Evolutionary conservation across 2,797 vertebrate genomes (phyloP).

Genomic region (Microchirus variegatus): DNA sequence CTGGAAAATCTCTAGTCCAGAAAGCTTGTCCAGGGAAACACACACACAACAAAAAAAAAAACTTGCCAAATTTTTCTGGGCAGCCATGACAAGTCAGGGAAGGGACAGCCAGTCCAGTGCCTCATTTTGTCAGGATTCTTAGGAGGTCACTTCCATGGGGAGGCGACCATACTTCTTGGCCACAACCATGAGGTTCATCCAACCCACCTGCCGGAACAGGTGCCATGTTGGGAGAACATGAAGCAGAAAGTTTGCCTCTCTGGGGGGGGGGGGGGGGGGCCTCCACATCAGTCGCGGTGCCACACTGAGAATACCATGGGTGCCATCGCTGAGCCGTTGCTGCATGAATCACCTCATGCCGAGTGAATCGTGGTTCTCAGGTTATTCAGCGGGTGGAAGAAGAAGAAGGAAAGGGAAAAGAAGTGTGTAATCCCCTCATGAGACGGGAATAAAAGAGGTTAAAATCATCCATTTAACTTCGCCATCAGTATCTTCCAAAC

Average conservation of each 20-base stretch:
- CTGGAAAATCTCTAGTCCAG: constrained; percentile 30
- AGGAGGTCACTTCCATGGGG: constrained; percentile 16
- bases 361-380: neutral
- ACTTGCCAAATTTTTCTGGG: constrained; percentile 22
- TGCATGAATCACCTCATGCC: constrained; percentile 4
- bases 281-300: constrained; percentile 30
- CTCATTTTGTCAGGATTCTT: constrained; percentile 19
- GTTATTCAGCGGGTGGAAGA: neutral
- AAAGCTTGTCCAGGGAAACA: constrained; percentile 9
- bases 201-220: constrained; percentile 37
- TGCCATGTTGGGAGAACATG: constrained; percentile 33
- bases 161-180: constrained; percentile 39
- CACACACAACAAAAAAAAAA: constrained; percentile 22
- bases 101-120: constrained; percentile 1
- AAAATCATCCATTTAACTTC: constrained; percentile 21
- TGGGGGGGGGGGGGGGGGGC: too few relatives aligned
- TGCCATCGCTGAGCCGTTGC: constrained; percentile 14
- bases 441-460: constrained; percentile 5
- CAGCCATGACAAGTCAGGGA: constrained; percentile 9
- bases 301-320: constrained; percentile 8
- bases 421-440: neutral
- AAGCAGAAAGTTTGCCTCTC: constrained; percentile 24
- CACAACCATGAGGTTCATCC: constrained; percentile 9
- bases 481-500: constrained; percentile 22
- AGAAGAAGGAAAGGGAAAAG: too few relatives aligned